phyloP scores from a whole-genome alignment of 64 coral and sea anemone genomes.

The Montipora cactus region DNA sequence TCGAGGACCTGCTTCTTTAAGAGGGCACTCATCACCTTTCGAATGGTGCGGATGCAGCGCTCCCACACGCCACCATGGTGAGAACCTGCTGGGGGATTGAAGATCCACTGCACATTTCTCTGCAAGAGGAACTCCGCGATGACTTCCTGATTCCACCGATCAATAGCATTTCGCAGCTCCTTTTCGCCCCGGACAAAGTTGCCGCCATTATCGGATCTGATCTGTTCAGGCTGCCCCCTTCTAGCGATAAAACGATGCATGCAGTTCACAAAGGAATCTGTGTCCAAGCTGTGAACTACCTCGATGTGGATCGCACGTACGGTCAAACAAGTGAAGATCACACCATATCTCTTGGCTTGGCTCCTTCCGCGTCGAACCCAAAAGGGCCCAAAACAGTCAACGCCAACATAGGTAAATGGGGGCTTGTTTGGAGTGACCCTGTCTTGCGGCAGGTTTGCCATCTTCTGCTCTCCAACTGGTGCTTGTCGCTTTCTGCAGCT shows the following conservation, averaged over 20 bases:
- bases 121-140: slow-evolving; percentile 39
- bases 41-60: background rate
- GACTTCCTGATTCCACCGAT: background rate
- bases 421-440: slow-evolving; percentile 39
- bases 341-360: slow-evolving; percentile 42
- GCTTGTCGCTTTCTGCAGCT: slow-evolving; percentile 44
- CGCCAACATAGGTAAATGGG: slow-evolving; percentile 21
- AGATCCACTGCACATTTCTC: slow-evolving; percentile 10
- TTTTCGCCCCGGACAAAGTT: slow-evolving; percentile 38
- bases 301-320: slow-evolving; percentile 58
- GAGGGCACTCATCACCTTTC: background rate
- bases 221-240: slow-evolving; percentile 29
- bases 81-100: slow-evolving; percentile 55
- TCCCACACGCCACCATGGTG: slow-evolving; percentile 29
- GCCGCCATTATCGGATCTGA: slow-evolving; percentile 42
- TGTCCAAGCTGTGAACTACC: slow-evolving; percentile 54
- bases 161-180: slow-evolving; percentile 41
- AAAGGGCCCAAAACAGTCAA: slow-evolving; percentile 62
- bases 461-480: slow-evolving; percentile 39
- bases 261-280: slow-evolving; percentile 40
- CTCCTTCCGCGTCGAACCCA: slow-evolving; percentile 43
- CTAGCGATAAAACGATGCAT: slow-evolving; percentile 52
- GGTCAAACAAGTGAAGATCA: slow-evolving; percentile 36
- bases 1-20: background rate
- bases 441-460: slow-evolving; percentile 44